A percentile compares a stretch with the other conserved stretches of the same genome.
Conservation (phyloP, 2,113 vertebrate species). For the Chaetura pelagica region DNA sequence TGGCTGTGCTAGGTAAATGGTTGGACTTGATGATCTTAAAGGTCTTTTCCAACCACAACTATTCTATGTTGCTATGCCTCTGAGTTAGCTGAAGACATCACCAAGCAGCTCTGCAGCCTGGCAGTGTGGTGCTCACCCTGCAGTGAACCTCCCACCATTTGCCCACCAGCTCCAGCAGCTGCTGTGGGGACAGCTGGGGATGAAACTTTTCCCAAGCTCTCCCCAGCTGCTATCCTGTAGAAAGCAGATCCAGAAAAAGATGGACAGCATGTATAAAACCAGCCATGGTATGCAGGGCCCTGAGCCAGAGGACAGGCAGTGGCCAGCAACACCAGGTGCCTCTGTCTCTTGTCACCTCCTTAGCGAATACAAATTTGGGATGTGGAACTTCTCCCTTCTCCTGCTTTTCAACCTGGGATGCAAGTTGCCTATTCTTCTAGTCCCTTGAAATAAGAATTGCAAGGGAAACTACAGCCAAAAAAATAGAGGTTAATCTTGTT, state of each 20-base stretch:
- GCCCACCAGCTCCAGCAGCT: neutral
- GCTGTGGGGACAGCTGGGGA: neutral
- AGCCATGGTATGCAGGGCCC: fast-evolving
- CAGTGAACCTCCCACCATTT: neutral
- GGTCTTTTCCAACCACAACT: no score
- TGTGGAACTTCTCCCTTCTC: neutral
- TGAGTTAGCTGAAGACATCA: neutral
- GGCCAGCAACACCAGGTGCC: neutral
- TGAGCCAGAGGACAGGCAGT: neutral
- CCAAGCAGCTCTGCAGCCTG: neutral
- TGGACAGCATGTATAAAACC: fast-evolving
- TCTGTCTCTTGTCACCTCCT: neutral
- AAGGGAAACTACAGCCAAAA: neutral
- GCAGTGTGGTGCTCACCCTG: neutral
- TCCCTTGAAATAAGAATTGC: neutral
- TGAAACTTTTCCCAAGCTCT: neutral
- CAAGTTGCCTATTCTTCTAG: neutral
- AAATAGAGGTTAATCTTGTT: neutral
- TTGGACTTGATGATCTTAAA: no score
- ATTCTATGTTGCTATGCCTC: no score
- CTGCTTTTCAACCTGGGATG: neutral
- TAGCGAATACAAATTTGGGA: neutral
- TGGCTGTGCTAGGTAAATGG: no score
- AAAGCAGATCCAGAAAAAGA: neutral
- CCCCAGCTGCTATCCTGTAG: neutral